Evolutionary conservation across 2,888 invertebrate species (phyloP), one percentile per base, ranked within the genome.

Genomic region (Patella ulyssiponensis): DNA sequence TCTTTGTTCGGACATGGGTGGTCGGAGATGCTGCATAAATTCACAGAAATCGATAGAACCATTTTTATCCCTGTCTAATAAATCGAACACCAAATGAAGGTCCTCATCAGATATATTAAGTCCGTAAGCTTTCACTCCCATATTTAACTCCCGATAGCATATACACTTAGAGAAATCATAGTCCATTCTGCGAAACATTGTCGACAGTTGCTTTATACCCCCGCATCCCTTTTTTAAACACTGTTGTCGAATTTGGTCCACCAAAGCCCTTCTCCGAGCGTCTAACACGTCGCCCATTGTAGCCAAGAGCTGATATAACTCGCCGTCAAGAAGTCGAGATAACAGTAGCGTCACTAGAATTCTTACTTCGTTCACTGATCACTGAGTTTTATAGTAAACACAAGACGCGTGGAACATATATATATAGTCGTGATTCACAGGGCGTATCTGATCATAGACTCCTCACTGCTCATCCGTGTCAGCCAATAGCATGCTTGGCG

Each of bases 11-110:
- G 80, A 53, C 85, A 89, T 82, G 0, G 87, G 85, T 17, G 86
- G 85, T 58, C 83, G 77, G 23, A 89, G 75, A 53, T 82, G 81
- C 71, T 81, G 74, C 80, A 89, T 86, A 58, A 88, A 88, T 79
- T 88, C 88, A 51, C 81, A 74, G 78, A 88, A 88, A 76, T 88
- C 88, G 17, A 89, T 84, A 11, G 81, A 80, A 15, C 85, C 84
- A 77, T 84, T 86, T 17, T 83, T 78, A 76, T 88, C 86, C 33
- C 81, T 78, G 75, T 89, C 89, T 17, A 88, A 73, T 27, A 84
- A 81, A 15, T 78, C 58, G 75, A 88, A 88, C 33, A 88, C 77
- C 11, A 77, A 77, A 33, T 73, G 69, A 17, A 88, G 71, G 15
- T 88, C 86, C 11, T 80, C 82, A 12, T 87, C 86, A 1, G 87